These are phyloP conservation scores for Drosophila siamana DNA, from an alignment of 2,888 invertebrate species.

Conservation along the genomic window DNA sequence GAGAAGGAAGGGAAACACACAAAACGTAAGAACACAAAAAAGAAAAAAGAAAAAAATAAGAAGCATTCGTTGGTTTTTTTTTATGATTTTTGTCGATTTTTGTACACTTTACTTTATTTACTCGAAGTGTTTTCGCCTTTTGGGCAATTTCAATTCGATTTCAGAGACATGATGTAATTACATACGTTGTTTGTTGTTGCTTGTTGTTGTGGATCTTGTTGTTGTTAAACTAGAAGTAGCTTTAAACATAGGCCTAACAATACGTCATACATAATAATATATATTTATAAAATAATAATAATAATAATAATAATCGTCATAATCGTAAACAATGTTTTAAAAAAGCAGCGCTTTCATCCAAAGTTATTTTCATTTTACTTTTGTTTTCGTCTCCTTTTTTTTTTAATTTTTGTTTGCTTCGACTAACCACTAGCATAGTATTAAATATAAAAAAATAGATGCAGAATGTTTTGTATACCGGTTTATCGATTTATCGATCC, in stretches of 20 bases:
- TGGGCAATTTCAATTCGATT: conserved; percentile 41
- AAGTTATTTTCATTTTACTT: conserved; percentile 35
- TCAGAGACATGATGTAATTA: conserved; percentile 51
- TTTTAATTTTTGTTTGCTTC: conserved; percentile 13
- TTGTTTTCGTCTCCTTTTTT: conserved; percentile 8
- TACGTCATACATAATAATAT: conserved; percentile 36
- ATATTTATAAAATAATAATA: conserved; percentile 36
- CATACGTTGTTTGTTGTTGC: conserved; percentile 33
- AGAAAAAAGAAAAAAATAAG: background rate
- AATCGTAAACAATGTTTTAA: conserved; percentile 30
- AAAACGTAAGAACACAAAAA: background rate
- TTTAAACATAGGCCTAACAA: conserved; percentile 71
- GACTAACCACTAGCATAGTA: conserved; percentile 32
- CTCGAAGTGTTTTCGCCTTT: conserved; percentile 37
- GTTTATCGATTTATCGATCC: conserved; percentile 40
- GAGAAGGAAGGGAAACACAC: conserved; percentile 1
- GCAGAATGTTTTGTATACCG: conserved; percentile 56
- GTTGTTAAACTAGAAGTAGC: conserved; percentile 54
- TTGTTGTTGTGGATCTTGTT: conserved; percentile 9
- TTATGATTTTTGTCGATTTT: conserved; percentile 22
- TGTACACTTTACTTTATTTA: conserved; percentile 60
- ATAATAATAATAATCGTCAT: conserved; percentile 51
- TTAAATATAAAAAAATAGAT: conserved; percentile 22
- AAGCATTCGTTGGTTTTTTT: conserved; percentile 8
- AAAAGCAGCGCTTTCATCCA: conserved; percentile 68